A percentile compares a stretch with the other conserved stretches of the same genome.
Conservation (phyloP, 2,797 vertebrate species). For the Nannoperca obscura region DNA sequence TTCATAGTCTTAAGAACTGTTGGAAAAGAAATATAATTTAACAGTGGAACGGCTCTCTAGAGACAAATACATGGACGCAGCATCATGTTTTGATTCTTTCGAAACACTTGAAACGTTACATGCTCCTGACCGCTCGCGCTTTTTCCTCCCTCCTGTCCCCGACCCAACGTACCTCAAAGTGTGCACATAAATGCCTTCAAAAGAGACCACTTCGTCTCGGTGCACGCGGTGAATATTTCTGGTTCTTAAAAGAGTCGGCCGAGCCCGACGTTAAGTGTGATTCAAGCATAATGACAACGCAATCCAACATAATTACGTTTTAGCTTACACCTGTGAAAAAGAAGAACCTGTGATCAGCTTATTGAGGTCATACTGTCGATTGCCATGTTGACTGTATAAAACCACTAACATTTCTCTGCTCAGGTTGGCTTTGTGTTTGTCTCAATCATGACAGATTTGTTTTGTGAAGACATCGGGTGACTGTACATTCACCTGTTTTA, state of each 20-base stretch:
- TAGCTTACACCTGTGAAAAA: background rate
- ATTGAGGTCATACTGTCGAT: background rate
- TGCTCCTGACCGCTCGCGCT: background rate
- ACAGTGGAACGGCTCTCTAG: background rate
- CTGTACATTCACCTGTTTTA: background rate
- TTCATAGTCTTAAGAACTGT: no score
- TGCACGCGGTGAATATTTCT: background rate
- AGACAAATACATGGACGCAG: background rate
- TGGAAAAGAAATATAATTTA: no score
- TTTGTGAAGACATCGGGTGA: background rate
- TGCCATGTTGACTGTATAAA: background rate
- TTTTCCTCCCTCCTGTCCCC: background rate
- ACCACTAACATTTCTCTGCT: background rate
- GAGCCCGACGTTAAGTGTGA: background rate
- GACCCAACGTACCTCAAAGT: background rate
- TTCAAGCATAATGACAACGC: background rate
- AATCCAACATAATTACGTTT: no score
- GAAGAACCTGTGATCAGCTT: background rate
- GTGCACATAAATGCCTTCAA: background rate
- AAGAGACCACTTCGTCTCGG: background rate
- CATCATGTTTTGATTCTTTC: background rate
- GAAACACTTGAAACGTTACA: background rate
- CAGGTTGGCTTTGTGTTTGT: background rate
- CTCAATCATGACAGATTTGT: background rate
- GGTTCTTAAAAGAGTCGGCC: background rate